Conservation (phyloP, 1,140 invertebrate species). For the Drosophila oshimai region DNA sequence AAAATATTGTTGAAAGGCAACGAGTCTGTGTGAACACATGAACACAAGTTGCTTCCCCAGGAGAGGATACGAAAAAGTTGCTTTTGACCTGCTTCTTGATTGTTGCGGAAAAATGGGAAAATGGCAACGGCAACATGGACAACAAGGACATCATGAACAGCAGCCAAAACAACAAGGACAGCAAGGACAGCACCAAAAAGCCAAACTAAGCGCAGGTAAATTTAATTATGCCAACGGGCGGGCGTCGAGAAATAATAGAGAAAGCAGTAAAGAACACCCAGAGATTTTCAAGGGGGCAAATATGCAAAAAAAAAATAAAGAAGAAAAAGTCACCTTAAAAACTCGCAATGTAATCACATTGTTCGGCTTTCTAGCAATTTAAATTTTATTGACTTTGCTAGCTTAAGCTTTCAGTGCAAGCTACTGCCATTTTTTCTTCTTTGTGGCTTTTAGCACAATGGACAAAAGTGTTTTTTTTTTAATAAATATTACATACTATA, state of each 20-base stretch:
- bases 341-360: slow-evolving; percentile 4
- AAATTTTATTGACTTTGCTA: slow-evolving; percentile 3
- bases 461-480: slow-evolving; percentile 16
- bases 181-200: slow-evolving; percentile 29
- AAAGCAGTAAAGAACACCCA: background rate
- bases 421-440: background rate
- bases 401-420: background rate
- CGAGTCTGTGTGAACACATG: slow-evolving; percentile 29
- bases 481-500: background rate
- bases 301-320: background rate
- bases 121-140: background rate
- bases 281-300: background rate
- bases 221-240: slow-evolving; percentile 58
- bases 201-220: slow-evolving; percentile 61
- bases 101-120: background rate
- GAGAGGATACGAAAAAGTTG: background rate
- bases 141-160: slow-evolving; percentile 1
- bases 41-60: background rate
- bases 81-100: slow-evolving; percentile 10
- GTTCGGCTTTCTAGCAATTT: slow-evolving; percentile 4
- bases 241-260: background rate
- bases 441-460: slow-evolving; percentile 39
- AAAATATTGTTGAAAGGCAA: no score
- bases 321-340: background rate
- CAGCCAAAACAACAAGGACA: slow-evolving; percentile 18